phyloP scores from a whole-genome alignment of 1,140 invertebrate genomes.

The Phenacoccus solenopsis region DNA sequence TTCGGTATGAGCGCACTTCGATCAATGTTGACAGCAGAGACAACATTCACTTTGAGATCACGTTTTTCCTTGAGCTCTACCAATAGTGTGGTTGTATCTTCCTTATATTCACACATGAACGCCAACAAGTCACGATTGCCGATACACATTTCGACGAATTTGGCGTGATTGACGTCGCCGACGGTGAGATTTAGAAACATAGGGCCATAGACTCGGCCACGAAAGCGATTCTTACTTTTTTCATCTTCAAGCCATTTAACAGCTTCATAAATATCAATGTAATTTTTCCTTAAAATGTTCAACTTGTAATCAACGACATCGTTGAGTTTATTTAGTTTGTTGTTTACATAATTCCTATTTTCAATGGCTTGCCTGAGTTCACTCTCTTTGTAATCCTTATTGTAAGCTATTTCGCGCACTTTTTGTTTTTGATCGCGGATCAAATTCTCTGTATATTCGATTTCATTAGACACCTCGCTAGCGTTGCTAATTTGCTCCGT shows the following conservation, averaged over 20 bases:
- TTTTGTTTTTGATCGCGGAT: neutral
- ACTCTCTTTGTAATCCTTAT: neutral
- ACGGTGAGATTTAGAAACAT: conserved; percentile 50
- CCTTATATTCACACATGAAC: conserved; percentile 67
- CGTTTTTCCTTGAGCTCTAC: conserved; percentile 46
- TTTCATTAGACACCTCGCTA: neutral
- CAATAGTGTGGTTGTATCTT: conserved; percentile 67
- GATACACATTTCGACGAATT: conserved; percentile 66
- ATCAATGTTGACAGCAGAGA: conserved; percentile 10
- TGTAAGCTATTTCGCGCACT: neutral
- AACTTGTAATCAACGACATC: neutral
- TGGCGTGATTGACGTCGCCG: conserved; percentile 48
- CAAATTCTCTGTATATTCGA: neutral
- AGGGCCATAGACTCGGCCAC: conserved; percentile 58
- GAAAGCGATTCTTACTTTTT: conserved; percentile 56
- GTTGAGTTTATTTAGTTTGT: neutral
- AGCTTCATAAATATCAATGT: conserved; percentile 45
- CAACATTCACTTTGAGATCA: conserved; percentile 55
- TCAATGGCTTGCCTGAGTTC: neutral
- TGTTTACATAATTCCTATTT: neutral
- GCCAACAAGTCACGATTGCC: conserved; percentile 55
- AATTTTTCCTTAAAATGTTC: neutral
- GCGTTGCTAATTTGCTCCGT: neutral
- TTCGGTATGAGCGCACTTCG: conserved; percentile 29
- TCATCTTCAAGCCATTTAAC: conserved; percentile 66